These are phyloP conservation scores for Asarcornis scutulata DNA, from an alignment of 2,113 vertebrate species.

Conservation along the genomic window DNA sequence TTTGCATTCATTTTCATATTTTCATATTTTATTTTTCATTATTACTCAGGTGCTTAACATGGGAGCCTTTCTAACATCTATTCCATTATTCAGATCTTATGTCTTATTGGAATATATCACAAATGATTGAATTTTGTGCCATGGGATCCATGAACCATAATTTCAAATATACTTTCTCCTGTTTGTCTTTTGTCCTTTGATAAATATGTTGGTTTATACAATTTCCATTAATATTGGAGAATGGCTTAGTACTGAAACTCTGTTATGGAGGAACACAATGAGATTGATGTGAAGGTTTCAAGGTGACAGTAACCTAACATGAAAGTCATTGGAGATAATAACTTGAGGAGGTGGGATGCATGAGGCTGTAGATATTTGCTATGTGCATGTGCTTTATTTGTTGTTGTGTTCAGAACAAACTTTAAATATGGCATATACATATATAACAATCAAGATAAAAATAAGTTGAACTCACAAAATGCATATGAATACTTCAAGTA, in stretches of 20 bases:
- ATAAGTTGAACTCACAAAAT: background rate
- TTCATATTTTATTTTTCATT: background rate
- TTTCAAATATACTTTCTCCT: background rate
- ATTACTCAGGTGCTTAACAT: background rate
- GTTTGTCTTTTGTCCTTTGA: background rate
- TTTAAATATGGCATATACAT: background rate
- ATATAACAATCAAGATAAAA: background rate
- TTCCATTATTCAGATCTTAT: background rate
- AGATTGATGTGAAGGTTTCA: background rate
- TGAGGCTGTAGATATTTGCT: background rate
- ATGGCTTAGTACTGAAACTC: background rate
- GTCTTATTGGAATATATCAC: background rate
- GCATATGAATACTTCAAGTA: background rate
- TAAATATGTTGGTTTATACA: background rate
- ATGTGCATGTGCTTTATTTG: background rate
- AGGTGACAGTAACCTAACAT: background rate
- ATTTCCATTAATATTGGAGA: background rate
- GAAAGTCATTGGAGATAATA: background rate
- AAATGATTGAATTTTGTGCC: background rate
- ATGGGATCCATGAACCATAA: background rate
- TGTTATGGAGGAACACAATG: background rate
- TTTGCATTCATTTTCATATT: background rate
- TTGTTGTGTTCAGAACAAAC: background rate
- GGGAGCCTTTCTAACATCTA: background rate
- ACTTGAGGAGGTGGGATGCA: background rate